phyloP scores from a whole-genome alignment of 1,140 invertebrate species.

The Lasioglossum baleicum region DNA sequence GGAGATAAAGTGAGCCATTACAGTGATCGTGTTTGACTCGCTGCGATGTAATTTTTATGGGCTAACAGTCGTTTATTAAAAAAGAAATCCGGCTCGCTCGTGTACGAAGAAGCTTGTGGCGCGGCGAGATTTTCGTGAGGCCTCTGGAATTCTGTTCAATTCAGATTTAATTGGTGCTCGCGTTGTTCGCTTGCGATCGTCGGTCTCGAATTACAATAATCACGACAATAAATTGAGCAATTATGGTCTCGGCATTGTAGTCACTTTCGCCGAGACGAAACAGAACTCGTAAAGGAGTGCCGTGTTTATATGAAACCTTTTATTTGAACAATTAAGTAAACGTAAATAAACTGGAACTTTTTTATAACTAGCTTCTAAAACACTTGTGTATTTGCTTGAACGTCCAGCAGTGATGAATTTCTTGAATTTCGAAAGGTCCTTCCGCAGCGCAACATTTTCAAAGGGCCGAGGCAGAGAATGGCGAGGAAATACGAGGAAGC shows the following conservation, averaged over 20 bases:
- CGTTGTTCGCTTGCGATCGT: not conserved
- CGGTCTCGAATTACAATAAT: conserved; percentile 14
- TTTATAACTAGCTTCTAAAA: no score
- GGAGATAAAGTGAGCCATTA: conserved; percentile 40
- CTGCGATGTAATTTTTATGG: not conserved
- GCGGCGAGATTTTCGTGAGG: not conserved
- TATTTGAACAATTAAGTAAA: no score
- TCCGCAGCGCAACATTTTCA: no score
- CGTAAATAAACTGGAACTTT: no score
- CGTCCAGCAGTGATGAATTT: no score
- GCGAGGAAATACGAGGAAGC: no score
- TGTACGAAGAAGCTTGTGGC: not conserved
- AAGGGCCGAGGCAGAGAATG: no score
- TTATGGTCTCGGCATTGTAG: conserved; percentile 17
- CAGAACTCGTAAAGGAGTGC: not conserved
- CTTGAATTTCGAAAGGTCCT: no score
- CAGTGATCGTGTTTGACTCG: conserved; percentile 1
- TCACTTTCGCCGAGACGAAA: not conserved
- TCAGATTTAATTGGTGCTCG: not conserved
- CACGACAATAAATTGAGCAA: conserved; percentile 25
- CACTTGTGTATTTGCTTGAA: no score
- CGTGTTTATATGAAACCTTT: no score
- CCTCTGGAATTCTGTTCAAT: not conserved
- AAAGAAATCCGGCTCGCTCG: not conserved
- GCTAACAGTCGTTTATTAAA: conserved; percentile 5